Percentiles rank a stretch among this genome's conserved stretches.
phyloP scores from a whole-genome alignment of 2,888 invertebrate species.

The Eilema depressum region DNA sequence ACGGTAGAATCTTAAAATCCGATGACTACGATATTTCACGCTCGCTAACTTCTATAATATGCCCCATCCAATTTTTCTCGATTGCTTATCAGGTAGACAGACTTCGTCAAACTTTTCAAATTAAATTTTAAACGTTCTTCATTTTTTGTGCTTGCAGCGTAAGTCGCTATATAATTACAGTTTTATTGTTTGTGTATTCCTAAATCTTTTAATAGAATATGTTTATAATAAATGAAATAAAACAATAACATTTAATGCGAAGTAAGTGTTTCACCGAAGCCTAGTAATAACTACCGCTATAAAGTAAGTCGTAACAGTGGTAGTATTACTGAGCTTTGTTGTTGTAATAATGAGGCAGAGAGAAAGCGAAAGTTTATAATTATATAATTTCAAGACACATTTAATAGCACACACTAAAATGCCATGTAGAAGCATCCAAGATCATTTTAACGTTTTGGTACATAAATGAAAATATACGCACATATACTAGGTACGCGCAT shows the following conservation, averaged over 20 bases:
- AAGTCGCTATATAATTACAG: slow-evolving; percentile 26
- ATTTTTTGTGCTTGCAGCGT: slow-evolving; percentile 41
- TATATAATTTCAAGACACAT: not conserved
- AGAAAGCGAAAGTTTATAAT: slow-evolving; percentile 9
- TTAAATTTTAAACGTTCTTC: slow-evolving; percentile 70
- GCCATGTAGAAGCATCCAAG: not conserved
- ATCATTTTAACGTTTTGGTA: not conserved
- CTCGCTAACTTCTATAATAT: slow-evolving; percentile 71
- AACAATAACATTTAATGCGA: not conserved
- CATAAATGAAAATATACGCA: not conserved
- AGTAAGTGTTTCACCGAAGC: not conserved
- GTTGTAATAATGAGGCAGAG: slow-evolving; percentile 4
- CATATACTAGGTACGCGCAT: not conserved
- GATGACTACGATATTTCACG: slow-evolving; percentile 74
- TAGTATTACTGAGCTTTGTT: not conserved
- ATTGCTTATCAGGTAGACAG: slow-evolving; percentile 77
- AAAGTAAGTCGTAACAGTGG: slow-evolving; percentile 4
- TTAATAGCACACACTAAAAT: not conserved
- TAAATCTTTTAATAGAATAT: not conserved
- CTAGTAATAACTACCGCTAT: slow-evolving; percentile 5
- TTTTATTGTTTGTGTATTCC: not conserved
- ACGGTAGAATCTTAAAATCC: slow-evolving; percentile 53
- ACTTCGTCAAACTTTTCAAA: slow-evolving; percentile 78
- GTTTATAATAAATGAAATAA: not conserved
- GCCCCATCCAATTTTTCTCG: slow-evolving; percentile 74